Conservation (phyloP, 1,140 invertebrate genomes). For the Hormaphis cornu region DNA sequence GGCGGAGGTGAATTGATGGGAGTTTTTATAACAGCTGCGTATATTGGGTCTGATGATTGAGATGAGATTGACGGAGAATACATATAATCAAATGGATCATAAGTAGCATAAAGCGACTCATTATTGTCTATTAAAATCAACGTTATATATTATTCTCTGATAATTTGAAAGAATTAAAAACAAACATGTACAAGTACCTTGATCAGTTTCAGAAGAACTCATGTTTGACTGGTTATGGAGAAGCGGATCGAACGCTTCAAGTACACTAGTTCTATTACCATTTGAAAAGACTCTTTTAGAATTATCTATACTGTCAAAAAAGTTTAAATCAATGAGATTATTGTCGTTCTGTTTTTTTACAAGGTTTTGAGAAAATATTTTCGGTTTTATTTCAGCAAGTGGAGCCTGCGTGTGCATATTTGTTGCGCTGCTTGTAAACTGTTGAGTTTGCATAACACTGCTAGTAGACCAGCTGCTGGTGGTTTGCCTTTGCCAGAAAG, state of each 20-base stretch:
- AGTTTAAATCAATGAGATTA: conserved; percentile 49
- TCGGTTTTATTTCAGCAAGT: neutral
- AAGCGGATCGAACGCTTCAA: conserved; percentile 76
- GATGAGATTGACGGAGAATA: conserved; percentile 50
- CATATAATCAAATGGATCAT: conserved; percentile 77
- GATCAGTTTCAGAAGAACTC: neutral
- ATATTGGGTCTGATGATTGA: conserved; percentile 64
- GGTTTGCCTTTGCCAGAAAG: neutral
- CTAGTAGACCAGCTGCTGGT: neutral
- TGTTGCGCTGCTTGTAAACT: neutral
- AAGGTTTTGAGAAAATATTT: conserved; percentile 42
- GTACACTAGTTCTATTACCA: conserved; percentile 45
- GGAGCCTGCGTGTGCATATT: neutral
- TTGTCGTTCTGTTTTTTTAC: conserved; percentile 48
- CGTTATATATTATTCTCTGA: neutral
- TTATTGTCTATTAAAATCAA: conserved; percentile 10
- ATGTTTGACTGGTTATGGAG: conserved; percentile 39
- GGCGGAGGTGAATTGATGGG: conserved; percentile 50
- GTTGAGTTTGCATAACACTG: conserved; percentile 1
- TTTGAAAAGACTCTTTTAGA: conserved; percentile 40
- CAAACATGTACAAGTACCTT: conserved; percentile 14
- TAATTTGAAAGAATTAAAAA: neutral
- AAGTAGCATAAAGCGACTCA: conserved; percentile 61
- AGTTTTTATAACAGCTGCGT: conserved; percentile 54
- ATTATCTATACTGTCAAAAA: conserved; percentile 40